A percentile compares a stretch with the other conserved stretches of the same genome.
Conservation (phyloP, 2,113 vertebrate species). For the Spilogale gracilis region DNA sequence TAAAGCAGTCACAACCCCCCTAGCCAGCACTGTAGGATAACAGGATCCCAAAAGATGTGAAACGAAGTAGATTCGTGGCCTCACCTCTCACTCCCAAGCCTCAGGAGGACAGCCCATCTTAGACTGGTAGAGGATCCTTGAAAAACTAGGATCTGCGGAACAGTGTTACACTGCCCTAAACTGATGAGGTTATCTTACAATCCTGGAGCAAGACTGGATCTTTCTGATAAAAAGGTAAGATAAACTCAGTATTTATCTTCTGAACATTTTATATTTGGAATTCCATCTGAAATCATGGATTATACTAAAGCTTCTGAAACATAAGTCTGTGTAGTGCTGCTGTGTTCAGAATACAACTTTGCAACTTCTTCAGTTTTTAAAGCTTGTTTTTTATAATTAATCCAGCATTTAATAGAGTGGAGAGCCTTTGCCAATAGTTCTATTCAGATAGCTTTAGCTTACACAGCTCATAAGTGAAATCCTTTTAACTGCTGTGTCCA, state of each 20-base stretch:
- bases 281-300: neutral
- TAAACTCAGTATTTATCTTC: neutral
- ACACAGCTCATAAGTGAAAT: neutral
- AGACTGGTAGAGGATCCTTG: neutral
- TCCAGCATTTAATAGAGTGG: neutral
- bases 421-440: neutral
- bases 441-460: neutral
- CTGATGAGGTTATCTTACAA: neutral
- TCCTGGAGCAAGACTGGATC: neutral
- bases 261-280: neutral
- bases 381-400: slow-evolving; percentile 37
- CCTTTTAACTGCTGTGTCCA: neutral
- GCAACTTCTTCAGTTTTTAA: neutral
- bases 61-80: neutral
- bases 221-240: neutral
- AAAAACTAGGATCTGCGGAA: neutral
- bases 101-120: neutral
- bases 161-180: neutral
- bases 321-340: neutral
- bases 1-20: neutral
- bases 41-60: neutral
- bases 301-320: neutral
- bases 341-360: neutral
- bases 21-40: neutral
- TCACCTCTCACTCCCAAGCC: neutral